Conservation (phyloP, 2,888 invertebrate genomes). For the Chrysolina haemoptera region DNA sequence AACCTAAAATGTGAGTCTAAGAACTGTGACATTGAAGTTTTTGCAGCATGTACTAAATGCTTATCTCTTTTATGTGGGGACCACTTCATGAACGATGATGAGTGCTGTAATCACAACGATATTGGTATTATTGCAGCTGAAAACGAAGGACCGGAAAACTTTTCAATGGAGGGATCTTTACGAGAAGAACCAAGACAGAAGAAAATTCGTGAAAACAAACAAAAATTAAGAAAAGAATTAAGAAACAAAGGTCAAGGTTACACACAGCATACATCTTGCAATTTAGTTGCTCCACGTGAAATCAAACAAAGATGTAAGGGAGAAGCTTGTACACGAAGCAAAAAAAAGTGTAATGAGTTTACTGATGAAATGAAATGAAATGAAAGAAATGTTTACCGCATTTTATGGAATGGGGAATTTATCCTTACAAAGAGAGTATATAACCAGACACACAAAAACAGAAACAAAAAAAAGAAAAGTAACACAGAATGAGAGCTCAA, state of each 20-base stretch:
- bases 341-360: background rate
- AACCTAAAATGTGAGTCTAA: constrained; percentile 1
- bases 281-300: constrained; percentile 1
- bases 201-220: constrained; percentile 1
- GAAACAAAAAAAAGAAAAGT: background rate
- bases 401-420: constrained; percentile 1
- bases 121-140: constrained; percentile 1
- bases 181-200: background rate
- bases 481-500: background rate
- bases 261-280: constrained; percentile 1
- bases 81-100: constrained; percentile 1
- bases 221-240: background rate
- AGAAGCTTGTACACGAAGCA: constrained; percentile 1
- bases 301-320: constrained; percentile 1
- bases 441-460: background rate
- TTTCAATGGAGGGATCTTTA: constrained; percentile 1
- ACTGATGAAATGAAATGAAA: background rate
- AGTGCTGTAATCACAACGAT: constrained; percentile 1
- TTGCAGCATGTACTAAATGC: constrained; percentile 1
- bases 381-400: background rate
- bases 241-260: background rate
- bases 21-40: constrained; percentile 1
- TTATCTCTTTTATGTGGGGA: background rate
- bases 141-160: background rate
- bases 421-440: constrained; percentile 1